Percentiles rank a stretch among this genome's conserved stretches.
Evolutionary conservation across 2,113 vertebrate species (phyloP).

Genomic region (Hyla sarda): DNA sequence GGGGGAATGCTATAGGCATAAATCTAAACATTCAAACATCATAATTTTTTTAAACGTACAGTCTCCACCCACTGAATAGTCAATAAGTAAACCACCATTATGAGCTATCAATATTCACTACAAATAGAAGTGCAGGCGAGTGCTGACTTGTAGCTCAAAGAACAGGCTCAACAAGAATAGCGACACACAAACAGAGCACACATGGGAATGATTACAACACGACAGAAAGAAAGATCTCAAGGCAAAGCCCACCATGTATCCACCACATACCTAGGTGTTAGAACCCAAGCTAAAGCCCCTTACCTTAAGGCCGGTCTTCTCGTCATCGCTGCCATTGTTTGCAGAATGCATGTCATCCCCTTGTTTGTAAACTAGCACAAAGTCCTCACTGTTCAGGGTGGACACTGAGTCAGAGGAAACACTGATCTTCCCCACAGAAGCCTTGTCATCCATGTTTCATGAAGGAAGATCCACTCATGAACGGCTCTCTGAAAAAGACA

Average conservation of each 20-base stretch:
- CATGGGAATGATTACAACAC: not conserved
- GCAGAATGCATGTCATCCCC: slow-evolving; percentile 97
- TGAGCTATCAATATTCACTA: not conserved
- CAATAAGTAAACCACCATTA: too few relatives aligned
- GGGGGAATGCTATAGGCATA: not conserved
- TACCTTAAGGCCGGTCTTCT: slow-evolving; percentile 99
- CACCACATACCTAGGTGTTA: not conserved
- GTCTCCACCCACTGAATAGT: not conserved
- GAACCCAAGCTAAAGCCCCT: slow-evolving; percentile 62
- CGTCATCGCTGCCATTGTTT: slow-evolving; percentile 98
- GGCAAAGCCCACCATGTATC: not conserved
- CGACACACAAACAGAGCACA: not conserved
- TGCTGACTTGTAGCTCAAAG: not conserved
- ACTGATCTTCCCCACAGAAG: slow-evolving; percentile 99
- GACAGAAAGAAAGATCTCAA: not conserved
- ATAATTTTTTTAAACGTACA: not conserved
- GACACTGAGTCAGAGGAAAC: slow-evolving; percentile 98
- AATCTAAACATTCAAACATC: too few relatives aligned
- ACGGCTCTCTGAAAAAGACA: slow-evolving; percentile 88
- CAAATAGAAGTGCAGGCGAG: not conserved
- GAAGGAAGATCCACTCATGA: slow-evolving; percentile 92
- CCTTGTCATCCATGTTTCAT: slow-evolving; percentile 99
- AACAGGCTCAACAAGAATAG: not conserved
- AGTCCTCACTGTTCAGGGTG: slow-evolving; percentile 99
- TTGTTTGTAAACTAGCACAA: slow-evolving; percentile 98